Evolutionary conservation across 2,113 vertebrate species (phyloP).

Genomic region (Seriola dumerili): DNA sequence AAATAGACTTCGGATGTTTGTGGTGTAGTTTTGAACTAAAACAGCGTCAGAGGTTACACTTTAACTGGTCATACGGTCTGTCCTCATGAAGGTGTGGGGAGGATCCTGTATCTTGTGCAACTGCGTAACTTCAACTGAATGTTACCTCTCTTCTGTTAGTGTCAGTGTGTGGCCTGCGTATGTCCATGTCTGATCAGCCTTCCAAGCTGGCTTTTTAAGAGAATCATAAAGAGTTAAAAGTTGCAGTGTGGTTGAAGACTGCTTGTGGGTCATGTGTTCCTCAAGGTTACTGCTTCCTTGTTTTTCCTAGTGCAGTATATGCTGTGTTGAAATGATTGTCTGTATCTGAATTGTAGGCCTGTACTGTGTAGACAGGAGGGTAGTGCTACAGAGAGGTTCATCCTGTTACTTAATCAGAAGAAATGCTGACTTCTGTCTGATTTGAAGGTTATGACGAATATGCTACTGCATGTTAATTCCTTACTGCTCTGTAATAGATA

Average conservation of each 20-base stretch:
- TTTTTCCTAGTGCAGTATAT: not conserved
- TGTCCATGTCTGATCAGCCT: not conserved
- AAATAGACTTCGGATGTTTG: not conserved
- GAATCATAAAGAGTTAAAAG: not conserved
- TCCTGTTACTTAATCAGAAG: conserved; percentile 25
- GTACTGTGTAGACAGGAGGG: too few species aligned
- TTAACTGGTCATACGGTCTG: not conserved
- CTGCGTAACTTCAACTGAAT: conserved; percentile 1
- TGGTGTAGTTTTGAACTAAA: not conserved
- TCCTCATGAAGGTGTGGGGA: not conserved
- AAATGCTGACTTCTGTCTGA: conserved; percentile 33
- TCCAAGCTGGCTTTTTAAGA: not conserved
- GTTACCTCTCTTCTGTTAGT: not conserved
- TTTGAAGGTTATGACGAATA: not conserved
- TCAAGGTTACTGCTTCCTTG: not conserved
- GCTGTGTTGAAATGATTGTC: not conserved
- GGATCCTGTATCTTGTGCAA: conserved; percentile 20
- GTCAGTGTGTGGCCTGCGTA: not conserved
- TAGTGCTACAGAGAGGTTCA: not conserved
- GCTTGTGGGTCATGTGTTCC: not conserved
- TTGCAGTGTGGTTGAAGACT: not conserved
- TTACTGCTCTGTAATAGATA: not conserved
- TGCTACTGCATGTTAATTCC: not conserved
- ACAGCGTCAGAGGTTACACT: not conserved
- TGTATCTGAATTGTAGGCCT: not conserved